Percentiles rank a stretch among this genome's conserved stretches.
These are phyloP conservation scores for Pemphredon lugubris DNA, from an alignment of 2,888 invertebrate species.

Conservation along the genomic window DNA sequence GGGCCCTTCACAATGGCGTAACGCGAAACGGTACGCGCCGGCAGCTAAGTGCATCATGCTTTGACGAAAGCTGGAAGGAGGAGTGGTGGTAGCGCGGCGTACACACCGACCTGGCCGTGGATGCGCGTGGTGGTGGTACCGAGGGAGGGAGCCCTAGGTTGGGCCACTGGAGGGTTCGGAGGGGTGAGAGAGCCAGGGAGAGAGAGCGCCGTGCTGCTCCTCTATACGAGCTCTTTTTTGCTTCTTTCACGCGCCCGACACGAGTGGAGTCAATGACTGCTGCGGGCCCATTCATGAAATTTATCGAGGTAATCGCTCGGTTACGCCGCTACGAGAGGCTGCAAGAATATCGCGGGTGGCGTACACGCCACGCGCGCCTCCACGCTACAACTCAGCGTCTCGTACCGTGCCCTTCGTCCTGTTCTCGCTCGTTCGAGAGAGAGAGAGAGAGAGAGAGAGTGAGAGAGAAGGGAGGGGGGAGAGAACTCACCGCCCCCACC, in stretches of 20 bases:
- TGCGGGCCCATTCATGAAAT: slow-evolving; percentile 69
- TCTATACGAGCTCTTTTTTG: slow-evolving; percentile 49
- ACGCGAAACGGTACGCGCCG: slow-evolving; percentile 71
- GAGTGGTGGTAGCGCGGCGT: not conserved
- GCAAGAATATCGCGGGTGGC: not conserved
- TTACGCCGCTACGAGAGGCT: slow-evolving; percentile 42
- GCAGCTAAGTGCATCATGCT: slow-evolving; percentile 71
- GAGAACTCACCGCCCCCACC: no score
- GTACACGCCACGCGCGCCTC: not conserved
- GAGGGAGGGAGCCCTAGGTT: slow-evolving; percentile 30
- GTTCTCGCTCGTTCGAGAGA: no score
- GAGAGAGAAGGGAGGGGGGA: no score
- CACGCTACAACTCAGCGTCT: no score
- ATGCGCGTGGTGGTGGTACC: slow-evolving; percentile 11
- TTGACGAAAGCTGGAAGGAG: slow-evolving; percentile 38
- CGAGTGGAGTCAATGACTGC: slow-evolving; percentile 66
- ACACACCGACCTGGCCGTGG: slow-evolving; percentile 5
- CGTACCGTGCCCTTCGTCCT: no score
- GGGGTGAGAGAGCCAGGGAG: slow-evolving; percentile 29
- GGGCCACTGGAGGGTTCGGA: slow-evolving; percentile 13
- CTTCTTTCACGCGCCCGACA: slow-evolving; percentile 48
- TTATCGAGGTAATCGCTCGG: slow-evolving; percentile 67
- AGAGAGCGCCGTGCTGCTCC: slow-evolving; percentile 28
- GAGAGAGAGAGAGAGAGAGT: no score
- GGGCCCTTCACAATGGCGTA: slow-evolving; percentile 71